Evolutionary conservation across 2,888 invertebrate genomes (phyloP).

Genomic region (Pristionchus fissidentatus): DNA sequence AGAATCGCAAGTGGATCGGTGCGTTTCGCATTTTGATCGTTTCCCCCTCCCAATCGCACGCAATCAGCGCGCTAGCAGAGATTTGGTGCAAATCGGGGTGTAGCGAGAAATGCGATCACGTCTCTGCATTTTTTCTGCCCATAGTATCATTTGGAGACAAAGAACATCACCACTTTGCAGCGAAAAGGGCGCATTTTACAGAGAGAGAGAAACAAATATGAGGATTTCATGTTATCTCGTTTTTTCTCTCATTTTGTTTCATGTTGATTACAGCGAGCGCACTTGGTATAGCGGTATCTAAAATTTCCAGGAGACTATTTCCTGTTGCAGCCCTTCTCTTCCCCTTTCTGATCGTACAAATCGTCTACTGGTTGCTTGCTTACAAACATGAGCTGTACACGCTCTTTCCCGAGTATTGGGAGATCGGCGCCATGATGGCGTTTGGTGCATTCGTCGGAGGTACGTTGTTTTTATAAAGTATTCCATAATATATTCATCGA

Average conservation of each 20-base stretch:
- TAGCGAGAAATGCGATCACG: neutral
- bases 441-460: slow-evolving; percentile 42
- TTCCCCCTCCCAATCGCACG: neutral
- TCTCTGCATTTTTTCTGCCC: neutral
- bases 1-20: slow-evolving; percentile 33
- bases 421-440: neutral
- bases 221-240: no score
- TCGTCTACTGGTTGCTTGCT: slow-evolving; percentile 30
- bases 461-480: no score
- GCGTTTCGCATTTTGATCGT: neutral
- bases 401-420: slow-evolving; percentile 8
- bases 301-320: no score
- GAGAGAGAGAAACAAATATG: no score
- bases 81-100: no score
- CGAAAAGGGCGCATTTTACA: no score
- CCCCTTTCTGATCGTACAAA: slow-evolving; percentile 20
- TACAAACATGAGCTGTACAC: slow-evolving; percentile 14
- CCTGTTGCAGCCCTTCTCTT: slow-evolving; percentile 18
- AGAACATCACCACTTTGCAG: no score
- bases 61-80: no score
- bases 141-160: neutral
- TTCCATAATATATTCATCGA: no score
- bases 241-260: no score
- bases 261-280: no score
- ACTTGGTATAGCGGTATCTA: no score